These are phyloP conservation scores for Coreoperca whiteheadi DNA, from an alignment of 2,113 vertebrate species.

Conservation along the genomic window DNA sequence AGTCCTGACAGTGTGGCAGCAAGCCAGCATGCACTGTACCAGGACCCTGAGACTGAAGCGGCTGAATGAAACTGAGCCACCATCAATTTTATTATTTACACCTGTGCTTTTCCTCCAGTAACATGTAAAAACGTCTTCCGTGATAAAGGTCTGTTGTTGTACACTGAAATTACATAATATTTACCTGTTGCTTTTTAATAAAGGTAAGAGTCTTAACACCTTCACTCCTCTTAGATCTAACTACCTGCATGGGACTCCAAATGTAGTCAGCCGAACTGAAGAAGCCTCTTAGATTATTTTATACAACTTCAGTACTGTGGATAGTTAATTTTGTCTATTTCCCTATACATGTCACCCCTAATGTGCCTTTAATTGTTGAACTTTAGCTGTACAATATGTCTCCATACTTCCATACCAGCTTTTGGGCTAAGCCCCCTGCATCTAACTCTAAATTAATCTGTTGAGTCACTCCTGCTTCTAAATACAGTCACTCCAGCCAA, in stretches of 20 bases:
- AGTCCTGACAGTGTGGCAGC: background rate
- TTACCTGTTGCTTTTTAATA: too few relatives aligned
- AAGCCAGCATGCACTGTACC: background rate
- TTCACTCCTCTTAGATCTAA: too few relatives aligned
- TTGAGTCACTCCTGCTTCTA: background rate
- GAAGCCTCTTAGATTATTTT: too few relatives aligned
- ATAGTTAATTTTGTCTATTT: background rate
- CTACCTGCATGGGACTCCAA: too few relatives aligned
- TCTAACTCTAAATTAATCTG: too few relatives aligned
- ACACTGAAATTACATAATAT: background rate
- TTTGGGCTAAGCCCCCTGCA: background rate
- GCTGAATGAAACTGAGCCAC: too few relatives aligned
- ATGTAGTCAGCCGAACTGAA: too few relatives aligned
- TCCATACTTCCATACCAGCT: too few relatives aligned
- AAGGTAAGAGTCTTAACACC: too few relatives aligned
- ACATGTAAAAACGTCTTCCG: background rate
- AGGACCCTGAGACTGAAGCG: too few relatives aligned
- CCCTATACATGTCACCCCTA: background rate
- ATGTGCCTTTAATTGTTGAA: background rate
- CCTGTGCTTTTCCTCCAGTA: background rate
- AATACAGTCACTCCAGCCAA: background rate
- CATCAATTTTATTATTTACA: background rate
- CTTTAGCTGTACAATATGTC: too few relatives aligned
- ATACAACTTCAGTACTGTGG: too few relatives aligned
- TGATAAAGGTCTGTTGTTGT: background rate